Base-by-base conservation (phyloP, 2,888 invertebrate species). In the Nezara viridula region DNA sequence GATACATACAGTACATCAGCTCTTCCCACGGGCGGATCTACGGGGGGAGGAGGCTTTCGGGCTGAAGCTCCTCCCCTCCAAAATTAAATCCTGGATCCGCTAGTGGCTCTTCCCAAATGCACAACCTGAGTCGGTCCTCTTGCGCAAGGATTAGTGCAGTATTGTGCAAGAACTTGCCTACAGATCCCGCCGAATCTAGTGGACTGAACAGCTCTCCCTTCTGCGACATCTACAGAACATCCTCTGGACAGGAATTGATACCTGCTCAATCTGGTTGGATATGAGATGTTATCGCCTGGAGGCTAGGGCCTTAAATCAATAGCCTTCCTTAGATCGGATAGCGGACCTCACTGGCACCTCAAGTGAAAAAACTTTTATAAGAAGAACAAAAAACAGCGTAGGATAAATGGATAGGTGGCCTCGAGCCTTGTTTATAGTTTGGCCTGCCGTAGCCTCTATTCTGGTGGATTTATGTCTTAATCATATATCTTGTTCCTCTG, bases 261-360 rank as follows among this genome's bases (percentile, higher is more conserved):
- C 32, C 66, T 37, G 37, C 66, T 14, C 6, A 37, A 73, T 73
- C 37, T 73, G 19, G 32, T 27, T 37, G 32, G 37, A 73, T 73
- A 37, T 73, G 66, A 73, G 66, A 73, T 73, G 37, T 73, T 73
- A 73, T 73, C 66, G 66, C 66, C 66, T 37, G 19, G 66, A 73
- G 66, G 32, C 66, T 37, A 10, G 37, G 55, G 66, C 37, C 66
- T 73, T 73, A 73, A 73, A 73, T 73, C 66, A 73, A 73, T 73
- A 73, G 66, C 21, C 37, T 27, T 37, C 19, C 66, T 37, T 73
- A 19, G 66, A 73, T 73, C 66, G 66, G 66, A 73, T 73, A 73
- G 66, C 37, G 66, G 66, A 21, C 66, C 66, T 73, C 66, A 73
- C 32, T 19, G 66, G 66, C 37, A 73, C 66, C 66, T 73, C 66